These are phyloP conservation scores for Drosophila mayaguana DNA, from an alignment of 2,888 invertebrate species.

Conservation along the genomic window DNA sequence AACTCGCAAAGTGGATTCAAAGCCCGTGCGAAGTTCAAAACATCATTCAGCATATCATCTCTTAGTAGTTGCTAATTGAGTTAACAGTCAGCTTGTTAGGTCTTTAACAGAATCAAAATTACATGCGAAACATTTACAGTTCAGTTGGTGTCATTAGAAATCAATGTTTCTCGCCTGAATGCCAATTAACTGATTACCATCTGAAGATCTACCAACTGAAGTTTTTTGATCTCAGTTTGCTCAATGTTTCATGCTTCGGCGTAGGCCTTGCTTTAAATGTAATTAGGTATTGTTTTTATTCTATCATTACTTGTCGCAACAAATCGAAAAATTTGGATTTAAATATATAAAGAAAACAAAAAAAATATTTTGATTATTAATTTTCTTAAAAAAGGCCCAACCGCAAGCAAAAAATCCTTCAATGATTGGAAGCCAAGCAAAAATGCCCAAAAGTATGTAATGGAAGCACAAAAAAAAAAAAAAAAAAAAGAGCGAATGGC, in stretches of 20 bases:
- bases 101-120: background rate
- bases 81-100: background rate
- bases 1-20: background rate
- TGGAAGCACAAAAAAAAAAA: background rate
- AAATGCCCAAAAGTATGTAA: slow-evolving; percentile 10
- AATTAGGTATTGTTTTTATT: background rate
- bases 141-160: background rate
- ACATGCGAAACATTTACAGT: background rate
- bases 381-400: background rate
- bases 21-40: background rate
- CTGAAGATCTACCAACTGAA: no score
- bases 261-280: slow-evolving; percentile 34
- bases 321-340: slow-evolving; percentile 18
- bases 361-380: background rate
- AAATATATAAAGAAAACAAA: slow-evolving; percentile 8
- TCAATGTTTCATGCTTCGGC: background rate
- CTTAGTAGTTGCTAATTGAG: background rate
- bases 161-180: background rate
- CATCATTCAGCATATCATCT: background rate
- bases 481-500: background rate
- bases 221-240: background rate
- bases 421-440: background rate
- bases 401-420: background rate
- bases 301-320: slow-evolving; percentile 7
- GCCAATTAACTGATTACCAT: background rate